Evolutionary conservation across 2,888 invertebrate genomes (phyloP).

Genomic region (Coenonympha glycerion): DNA sequence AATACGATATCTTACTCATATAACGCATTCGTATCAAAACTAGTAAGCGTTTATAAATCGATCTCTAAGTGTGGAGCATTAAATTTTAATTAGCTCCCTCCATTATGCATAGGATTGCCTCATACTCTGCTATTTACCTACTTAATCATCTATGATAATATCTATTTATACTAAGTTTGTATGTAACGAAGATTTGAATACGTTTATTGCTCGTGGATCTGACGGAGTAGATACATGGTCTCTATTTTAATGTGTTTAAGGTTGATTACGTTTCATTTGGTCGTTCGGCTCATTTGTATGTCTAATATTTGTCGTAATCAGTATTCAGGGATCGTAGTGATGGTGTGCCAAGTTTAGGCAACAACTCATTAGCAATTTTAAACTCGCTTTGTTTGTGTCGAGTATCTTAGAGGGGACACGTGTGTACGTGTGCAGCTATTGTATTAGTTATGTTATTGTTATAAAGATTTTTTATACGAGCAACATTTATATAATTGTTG

Average conservation of each 20-base stretch:
- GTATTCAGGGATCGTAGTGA: conserved; percentile 49
- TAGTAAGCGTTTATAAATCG: not conserved
- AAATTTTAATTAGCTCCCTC: conserved; percentile 38
- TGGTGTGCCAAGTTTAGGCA: conserved; percentile 59
- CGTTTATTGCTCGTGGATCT: conserved; percentile 1
- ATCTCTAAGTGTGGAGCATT: conserved; percentile 21
- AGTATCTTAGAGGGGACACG: conserved; percentile 28
- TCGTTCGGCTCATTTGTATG: conserved; percentile 33
- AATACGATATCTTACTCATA: not conserved
- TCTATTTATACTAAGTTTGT: conserved; percentile 4
- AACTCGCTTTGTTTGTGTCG: conserved; percentile 54
- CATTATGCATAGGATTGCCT: conserved; percentile 41
- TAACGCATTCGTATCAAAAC: not conserved
- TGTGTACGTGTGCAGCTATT: conserved; percentile 28
- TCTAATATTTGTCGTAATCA: conserved; percentile 44
- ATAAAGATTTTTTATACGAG: conserved; percentile 12
- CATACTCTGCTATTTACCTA: conserved; percentile 35
- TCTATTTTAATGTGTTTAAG: not conserved
- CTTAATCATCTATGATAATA: conserved; percentile 23
- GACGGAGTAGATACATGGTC: not conserved
- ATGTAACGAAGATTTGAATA: conserved; percentile 12
- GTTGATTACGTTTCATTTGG: conserved; percentile 24
- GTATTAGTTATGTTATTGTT: conserved; percentile 26
- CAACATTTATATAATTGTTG: conserved; percentile 7
- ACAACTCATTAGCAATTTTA: conserved; percentile 66